Base-by-base conservation (phyloP, 2,113 vertebrate genomes). In the Thinocorus orbignyianus region DNA sequence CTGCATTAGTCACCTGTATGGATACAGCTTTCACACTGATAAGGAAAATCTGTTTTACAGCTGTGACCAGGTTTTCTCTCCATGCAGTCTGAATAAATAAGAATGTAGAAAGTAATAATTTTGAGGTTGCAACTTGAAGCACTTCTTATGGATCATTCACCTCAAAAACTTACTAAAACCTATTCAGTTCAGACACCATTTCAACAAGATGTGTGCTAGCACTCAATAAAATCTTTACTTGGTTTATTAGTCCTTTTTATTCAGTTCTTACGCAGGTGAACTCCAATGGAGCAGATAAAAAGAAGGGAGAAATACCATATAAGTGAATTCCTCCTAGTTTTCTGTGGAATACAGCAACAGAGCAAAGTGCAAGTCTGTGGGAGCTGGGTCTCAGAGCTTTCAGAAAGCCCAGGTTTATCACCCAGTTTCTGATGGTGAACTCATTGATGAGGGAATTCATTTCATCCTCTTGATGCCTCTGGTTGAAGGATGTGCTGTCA, bases 401-500 rank as follows among this genome's bases (percentile, higher is more conserved):
- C 3, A 1, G 15, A 78, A 72, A 58, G 62, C 44, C 31, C 66
- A 62, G 68, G 48, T 84, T 81, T 71, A 42, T 65, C 57, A 55
- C 55, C 30, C 39, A 41, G 10, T 41, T 92, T 80, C 81, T 76
- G 57, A 28, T 46, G 41, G 52, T 35, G 44, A 69, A 49, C n/a
- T 76, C 57, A 85, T 49, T 79, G 84, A 82, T 85, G 30, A 65
- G 61, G 31, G 69, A 80, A 80, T 62, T 80, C 71, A 82, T 55
- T 62, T 80, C 74, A 82, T 55, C 39, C 66, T 78, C 66, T 9
- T 0, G 0, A 1, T 30, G 70, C 58, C 85, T 42, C 31, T 42
- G 58, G 44, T 51, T 90, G 93, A 90, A 93, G 62, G 70, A 93
- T 95, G 81, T 80, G 84, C 65, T 95, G 93, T 76, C 84, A 93